Percentiles rank a stretch among this genome's conserved stretches.
Conservation (phyloP, 2,113 vertebrate species). For the Cephalopterus ornatus region DNA sequence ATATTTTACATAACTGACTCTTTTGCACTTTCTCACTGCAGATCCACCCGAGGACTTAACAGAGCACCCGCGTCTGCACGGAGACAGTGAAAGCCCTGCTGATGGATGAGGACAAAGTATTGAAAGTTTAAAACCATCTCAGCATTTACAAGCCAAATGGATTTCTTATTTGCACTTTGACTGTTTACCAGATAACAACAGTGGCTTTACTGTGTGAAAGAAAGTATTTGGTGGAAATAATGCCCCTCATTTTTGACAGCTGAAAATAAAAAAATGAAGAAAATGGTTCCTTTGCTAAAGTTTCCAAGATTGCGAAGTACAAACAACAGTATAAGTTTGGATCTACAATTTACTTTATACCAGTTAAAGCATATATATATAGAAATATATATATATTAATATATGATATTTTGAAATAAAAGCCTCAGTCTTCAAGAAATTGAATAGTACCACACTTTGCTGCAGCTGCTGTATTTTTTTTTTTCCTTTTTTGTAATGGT, state of each 20-base stretch:
- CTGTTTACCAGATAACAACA: conserved; percentile 71
- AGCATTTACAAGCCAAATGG: conserved; percentile 84
- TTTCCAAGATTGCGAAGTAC: conserved; percentile 51
- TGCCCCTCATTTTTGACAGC: conserved; percentile 39
- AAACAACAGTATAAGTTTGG: conserved; percentile 63
- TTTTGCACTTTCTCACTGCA: conserved; percentile 76
- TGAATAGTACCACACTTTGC: conserved; percentile 70
- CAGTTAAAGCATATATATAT: conserved; percentile 73
- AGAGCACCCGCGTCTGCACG: conserved; percentile 57
- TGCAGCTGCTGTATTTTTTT: conserved; percentile 57
- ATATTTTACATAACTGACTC: not conserved
- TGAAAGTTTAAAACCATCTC: conserved; percentile 80
- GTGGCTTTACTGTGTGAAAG: conserved; percentile 65
- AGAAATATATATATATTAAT: conserved; percentile 70
- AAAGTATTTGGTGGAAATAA: conserved; percentile 49
- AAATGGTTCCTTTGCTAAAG: conserved; percentile 59
- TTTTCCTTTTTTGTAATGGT: conserved; percentile 45
- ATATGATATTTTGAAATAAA: conserved; percentile 81
- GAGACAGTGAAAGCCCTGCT: conserved; percentile 54
- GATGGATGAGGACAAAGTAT: conserved; percentile 71
- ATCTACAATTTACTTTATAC: conserved; percentile 78
- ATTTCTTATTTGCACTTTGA: conserved; percentile 87
- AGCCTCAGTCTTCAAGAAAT: conserved; percentile 71
- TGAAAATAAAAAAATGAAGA: conserved; percentile 39
- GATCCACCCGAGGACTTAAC: conserved; percentile 99